Conservation (phyloP, 1,140 invertebrate species). For the Polypedilum vanderplanki region DNA sequence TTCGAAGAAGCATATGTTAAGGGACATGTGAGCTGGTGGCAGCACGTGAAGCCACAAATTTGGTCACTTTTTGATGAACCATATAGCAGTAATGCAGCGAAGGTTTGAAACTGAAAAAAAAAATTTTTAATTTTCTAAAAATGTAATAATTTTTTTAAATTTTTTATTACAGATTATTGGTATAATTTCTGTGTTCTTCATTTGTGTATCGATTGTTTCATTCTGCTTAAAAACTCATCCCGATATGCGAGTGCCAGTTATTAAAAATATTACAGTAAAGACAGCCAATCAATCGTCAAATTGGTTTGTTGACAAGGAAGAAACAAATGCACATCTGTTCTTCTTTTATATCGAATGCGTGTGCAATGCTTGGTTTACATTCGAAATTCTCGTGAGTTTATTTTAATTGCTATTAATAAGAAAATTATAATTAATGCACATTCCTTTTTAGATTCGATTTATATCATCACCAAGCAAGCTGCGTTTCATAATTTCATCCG, state of each 20-base stretch:
- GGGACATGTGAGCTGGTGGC: slow-evolving; percentile 83
- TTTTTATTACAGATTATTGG: slow-evolving; percentile 74
- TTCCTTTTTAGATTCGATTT: slow-evolving; percentile 56
- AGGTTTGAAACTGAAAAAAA: slow-evolving; percentile 67
- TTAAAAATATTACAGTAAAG: slow-evolving; percentile 70
- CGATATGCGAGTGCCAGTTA: slow-evolving; percentile 88
- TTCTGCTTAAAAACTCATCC: slow-evolving; percentile 97
- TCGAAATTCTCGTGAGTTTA: slow-evolving; percentile 70
- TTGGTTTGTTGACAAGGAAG: slow-evolving; percentile 80
- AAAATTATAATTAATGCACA: not conserved
- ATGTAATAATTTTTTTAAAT: not conserved
- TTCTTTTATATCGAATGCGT: slow-evolving; percentile 97
- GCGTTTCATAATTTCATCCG: slow-evolving; percentile 78
- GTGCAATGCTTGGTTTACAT: slow-evolving; percentile 97
- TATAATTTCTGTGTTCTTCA: slow-evolving; percentile 89
- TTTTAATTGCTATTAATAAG: not conserved
- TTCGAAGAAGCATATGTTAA: slow-evolving; percentile 93
- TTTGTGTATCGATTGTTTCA: slow-evolving; percentile 91
- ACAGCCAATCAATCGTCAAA: slow-evolving; percentile 58
- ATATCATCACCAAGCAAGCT: slow-evolving; percentile 81
- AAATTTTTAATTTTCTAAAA: not conserved
- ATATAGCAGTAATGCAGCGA: slow-evolving; percentile 91
- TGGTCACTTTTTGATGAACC: slow-evolving; percentile 99
- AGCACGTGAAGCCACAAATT: slow-evolving; percentile 89
- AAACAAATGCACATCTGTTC: slow-evolving; percentile 86